These are phyloP conservation scores for Phrynocephalus vlangalii DNA, from an alignment of 2,797 vertebrate species.

Conservation along the genomic window DNA sequence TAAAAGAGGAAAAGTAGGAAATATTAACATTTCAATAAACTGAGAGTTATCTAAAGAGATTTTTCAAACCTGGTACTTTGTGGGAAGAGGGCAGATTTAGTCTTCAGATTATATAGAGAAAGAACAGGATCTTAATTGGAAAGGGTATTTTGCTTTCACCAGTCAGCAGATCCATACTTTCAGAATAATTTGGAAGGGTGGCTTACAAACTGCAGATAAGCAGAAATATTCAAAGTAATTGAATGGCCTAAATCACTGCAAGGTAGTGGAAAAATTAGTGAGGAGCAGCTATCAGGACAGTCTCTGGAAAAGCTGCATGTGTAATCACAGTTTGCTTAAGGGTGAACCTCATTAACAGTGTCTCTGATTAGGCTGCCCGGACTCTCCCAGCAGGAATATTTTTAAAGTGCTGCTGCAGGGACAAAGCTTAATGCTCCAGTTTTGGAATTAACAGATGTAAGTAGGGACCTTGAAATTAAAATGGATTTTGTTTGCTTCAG, in stretches of 20 bases:
- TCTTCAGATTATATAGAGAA: neutral
- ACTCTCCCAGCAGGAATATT: constrained; percentile 54
- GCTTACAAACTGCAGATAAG: constrained; percentile 61
- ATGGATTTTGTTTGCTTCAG: constrained; percentile 58
- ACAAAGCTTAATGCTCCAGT: constrained; percentile 48
- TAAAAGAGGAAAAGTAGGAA: neutral
- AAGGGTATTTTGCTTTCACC: constrained; percentile 45
- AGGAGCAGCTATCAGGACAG: constrained; percentile 57
- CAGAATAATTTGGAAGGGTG: constrained; percentile 48
- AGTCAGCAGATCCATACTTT: constrained; percentile 52
- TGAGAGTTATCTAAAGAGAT: neutral
- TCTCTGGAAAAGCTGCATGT: constrained; percentile 52
- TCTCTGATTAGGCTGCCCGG: constrained; percentile 49
- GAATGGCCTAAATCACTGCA: constrained; percentile 65
- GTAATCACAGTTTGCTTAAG: constrained; percentile 45
- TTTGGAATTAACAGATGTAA: constrained; percentile 65
- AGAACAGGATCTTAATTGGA: constrained; percentile 40
- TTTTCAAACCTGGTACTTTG: neutral
- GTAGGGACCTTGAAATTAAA: constrained; percentile 53
- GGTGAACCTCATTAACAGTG: constrained; percentile 47
- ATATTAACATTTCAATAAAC: neutral
- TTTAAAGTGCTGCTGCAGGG: constrained; percentile 51
- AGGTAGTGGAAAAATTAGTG: constrained; percentile 59
- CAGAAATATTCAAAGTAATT: constrained; percentile 61
- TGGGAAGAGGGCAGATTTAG: neutral